phyloP scores from a whole-genome alignment of 2,797 vertebrate genomes.

The Micromesistius poutassou region DNA sequence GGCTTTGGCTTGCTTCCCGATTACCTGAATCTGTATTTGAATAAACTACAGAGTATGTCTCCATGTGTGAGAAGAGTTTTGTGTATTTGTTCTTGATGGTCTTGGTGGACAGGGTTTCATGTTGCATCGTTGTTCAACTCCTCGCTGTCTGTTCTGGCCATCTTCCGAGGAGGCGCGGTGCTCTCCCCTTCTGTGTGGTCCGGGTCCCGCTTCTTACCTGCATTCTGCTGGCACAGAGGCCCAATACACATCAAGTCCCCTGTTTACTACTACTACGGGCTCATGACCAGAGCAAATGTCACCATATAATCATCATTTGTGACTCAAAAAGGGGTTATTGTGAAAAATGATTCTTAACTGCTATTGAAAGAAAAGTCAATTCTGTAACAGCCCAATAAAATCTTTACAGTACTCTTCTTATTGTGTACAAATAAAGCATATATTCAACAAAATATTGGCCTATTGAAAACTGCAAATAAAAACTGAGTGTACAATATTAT shows the following conservation, averaged over 20 bases:
- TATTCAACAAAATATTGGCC: background rate
- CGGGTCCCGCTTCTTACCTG: constrained; percentile 86
- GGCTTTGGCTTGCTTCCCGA: background rate
- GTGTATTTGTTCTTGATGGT: constrained; percentile 33
- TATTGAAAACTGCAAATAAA: too few species aligned
- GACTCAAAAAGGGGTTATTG: background rate
- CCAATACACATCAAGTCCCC: background rate
- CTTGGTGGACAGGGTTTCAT: background rate
- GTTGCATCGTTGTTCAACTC: constrained; percentile 84
- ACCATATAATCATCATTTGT: background rate
- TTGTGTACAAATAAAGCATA: background rate
- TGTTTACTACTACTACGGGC: background rate
- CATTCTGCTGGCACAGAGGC: constrained; percentile 68
- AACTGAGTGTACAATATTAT: background rate
- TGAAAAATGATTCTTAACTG: background rate
- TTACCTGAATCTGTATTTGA: constrained; percentile 1
- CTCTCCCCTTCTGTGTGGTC: constrained; percentile 83
- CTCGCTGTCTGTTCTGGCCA: constrained; percentile 83
- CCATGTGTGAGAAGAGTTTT: constrained; percentile 15
- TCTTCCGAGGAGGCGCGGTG: constrained; percentile 80
- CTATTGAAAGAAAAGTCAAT: too few species aligned
- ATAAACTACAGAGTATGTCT: background rate
- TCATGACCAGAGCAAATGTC: background rate
- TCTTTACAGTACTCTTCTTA: too few species aligned
- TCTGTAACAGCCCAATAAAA: too few species aligned